Evolutionary conservation across 2,888 invertebrate species (phyloP).

Genomic region (Gymnocheta viridis): DNA sequence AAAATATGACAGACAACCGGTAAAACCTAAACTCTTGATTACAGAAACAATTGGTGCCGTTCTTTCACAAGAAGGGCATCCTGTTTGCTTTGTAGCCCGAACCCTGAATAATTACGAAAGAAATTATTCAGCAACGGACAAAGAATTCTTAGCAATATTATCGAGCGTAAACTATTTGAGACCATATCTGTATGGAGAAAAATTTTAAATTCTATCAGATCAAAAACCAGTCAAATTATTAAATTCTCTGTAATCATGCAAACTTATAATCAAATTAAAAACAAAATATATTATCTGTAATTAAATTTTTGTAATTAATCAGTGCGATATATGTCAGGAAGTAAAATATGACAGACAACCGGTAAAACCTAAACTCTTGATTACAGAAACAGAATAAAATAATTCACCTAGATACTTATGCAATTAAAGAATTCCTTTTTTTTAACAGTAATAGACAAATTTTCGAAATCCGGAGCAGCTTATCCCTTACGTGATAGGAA

Average conservation of each 20-base stretch:
- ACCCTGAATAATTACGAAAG: conserved; percentile 44
- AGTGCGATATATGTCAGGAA: too few species aligned
- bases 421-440: too few species aligned
- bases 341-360: too few species aligned
- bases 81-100: conserved; percentile 34
- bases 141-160: conserved; percentile 48
- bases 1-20: too few species aligned
- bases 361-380: too few species aligned
- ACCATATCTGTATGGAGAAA: conserved; percentile 44
- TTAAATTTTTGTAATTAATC: neutral
- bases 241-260: neutral
- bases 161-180: conserved; percentile 52
- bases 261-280: neutral
- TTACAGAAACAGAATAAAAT: too few species aligned
- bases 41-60: conserved; percentile 28
- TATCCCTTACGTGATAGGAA: too few species aligned
- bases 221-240: conserved; percentile 47
- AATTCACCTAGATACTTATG: too few species aligned
- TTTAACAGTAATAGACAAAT: neutral
- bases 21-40: too few species aligned
- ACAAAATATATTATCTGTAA: neutral
- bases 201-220: conserved; percentile 39
- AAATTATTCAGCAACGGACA: conserved; percentile 42
- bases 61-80: conserved; percentile 29
- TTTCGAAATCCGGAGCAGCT: too few species aligned